Evolutionary conservation across 30 jellyfish, hydroid and myxozoan species (phyloP).

Genomic region (Catostylus mosaicus): DNA sequence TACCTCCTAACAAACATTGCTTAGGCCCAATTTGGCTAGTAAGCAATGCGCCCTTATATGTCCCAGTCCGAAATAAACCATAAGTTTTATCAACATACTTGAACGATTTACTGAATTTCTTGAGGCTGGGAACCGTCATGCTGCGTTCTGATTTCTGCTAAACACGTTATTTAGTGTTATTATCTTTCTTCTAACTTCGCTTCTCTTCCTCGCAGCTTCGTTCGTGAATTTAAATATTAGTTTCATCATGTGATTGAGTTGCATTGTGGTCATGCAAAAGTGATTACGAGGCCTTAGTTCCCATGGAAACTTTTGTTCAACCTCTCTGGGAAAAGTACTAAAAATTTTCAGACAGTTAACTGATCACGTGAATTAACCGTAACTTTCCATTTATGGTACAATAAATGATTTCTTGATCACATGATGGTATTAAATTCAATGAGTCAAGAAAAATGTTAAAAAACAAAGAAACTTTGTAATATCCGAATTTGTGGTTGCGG

Average conservation of each 20-base stretch:
- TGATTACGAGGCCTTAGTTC: slow-evolving; percentile 35
- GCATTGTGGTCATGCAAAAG: background rate
- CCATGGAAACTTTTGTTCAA: slow-evolving; percentile 47
- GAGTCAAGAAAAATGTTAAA: too few species aligned
- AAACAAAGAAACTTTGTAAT: too few species aligned
- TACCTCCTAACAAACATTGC: background rate
- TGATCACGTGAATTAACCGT: background rate
- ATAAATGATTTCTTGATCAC: background rate
- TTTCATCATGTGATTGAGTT: background rate
- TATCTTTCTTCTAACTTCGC: background rate
- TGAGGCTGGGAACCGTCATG: slow-evolving; percentile 20
- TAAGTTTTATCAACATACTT: slow-evolving; percentile 18
- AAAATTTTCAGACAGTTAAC: background rate
- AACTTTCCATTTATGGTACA: background rate
- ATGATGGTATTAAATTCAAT: background rate
- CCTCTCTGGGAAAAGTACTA: slow-evolving; percentile 35
- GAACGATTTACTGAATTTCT: background rate
- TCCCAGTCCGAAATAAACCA: slow-evolving; percentile 4
- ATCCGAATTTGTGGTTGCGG: too few species aligned
- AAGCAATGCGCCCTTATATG: background rate
- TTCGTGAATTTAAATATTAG: background rate
- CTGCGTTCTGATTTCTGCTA: background rate
- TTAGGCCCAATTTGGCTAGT: background rate
- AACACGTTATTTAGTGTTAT: background rate
- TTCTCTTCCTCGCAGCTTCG: background rate